Base-by-base conservation (phyloP, 2,113 vertebrate genomes). In the Triplophysa dalaica region DNA sequence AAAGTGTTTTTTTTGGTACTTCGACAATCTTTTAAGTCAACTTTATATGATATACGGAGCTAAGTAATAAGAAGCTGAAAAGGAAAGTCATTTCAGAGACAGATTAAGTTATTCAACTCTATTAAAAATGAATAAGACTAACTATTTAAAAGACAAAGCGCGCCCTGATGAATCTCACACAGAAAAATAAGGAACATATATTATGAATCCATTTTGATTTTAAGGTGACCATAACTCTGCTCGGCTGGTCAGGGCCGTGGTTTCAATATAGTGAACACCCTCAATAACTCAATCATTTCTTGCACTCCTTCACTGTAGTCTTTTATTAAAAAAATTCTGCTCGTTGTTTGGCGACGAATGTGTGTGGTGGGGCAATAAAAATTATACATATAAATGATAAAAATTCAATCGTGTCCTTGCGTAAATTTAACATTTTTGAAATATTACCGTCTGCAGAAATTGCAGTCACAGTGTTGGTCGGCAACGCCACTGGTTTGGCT, bases 401-500 rank as follows among this genome's bases (percentile, higher is more conserved):
- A 56, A 56, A 19, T n/a, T 58, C 19, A 21, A 8, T 58, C 54
- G 7, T 58, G 1, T 7, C 0, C 16, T 21, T 58, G 19, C 6
- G 16, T 26, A 63, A n/a, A 60, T 65, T 45, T 48, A 14, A 10
- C 11, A 38, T 77, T 33, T 50, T n/a, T 26, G 26, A 64, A 77
- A 38, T 11, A 4, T 64, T 77, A 82, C 81, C 81, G 22, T 82
- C 81, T 29, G 58, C 54, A 38, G 81, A 78, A 54, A 94, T 90
- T 84, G 94, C 88, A 9, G 93, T 93, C 70, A 93, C 91, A 64
- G 93, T 93, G 85, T 93, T 91, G 12, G 94, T 95, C 84, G 94
- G 94, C 77, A 93, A 88, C 81, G 93, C 85, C 75, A 93, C 94
- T 52, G 94, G 88, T 87, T 93, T 94, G 88, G 93, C 94, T 91